These are phyloP conservation scores for Cichlasoma orientale DNA, from an alignment of 2,797 vertebrate species.

Conservation along the genomic window DNA sequence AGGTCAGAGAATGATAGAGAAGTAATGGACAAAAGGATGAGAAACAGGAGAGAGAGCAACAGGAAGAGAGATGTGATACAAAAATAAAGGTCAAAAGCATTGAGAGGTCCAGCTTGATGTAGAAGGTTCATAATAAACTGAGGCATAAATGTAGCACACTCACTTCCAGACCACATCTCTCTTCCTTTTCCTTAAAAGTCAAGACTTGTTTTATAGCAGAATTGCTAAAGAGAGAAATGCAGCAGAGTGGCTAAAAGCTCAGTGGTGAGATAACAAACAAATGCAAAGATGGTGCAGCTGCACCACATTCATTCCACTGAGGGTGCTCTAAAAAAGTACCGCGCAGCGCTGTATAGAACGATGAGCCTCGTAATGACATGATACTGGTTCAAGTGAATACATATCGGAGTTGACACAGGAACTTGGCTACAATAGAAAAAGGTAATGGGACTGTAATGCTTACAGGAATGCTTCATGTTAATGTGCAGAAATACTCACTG, in stretches of 20 bases:
- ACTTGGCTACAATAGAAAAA: not conserved
- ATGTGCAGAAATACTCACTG: not conserved
- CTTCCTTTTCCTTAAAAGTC: conserved; percentile 32
- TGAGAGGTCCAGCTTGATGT: conserved; percentile 51
- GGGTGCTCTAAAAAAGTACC: conserved; percentile 3
- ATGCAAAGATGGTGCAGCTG: conserved; percentile 14
- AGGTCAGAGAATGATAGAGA: conserved; percentile 63
- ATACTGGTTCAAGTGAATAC: not conserved
- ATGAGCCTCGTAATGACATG: not conserved
- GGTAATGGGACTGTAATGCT: not conserved
- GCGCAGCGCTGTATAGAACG: not conserved
- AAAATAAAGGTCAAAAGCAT: conserved; percentile 71
- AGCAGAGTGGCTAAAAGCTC: conserved; percentile 36
- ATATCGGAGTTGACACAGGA: not conserved
- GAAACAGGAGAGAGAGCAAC: conserved; percentile 27
- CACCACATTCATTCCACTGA: not conserved
- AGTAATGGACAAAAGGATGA: conserved; percentile 48
- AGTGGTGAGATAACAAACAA: conserved; percentile 19
- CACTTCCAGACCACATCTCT: conserved; percentile 36
- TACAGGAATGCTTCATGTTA: not conserved
- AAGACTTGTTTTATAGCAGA: conserved; percentile 36
- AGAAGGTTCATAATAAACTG: conserved; percentile 53
- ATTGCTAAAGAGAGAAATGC: conserved; percentile 31
- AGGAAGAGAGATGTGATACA: conserved; percentile 48
- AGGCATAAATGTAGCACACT: conserved; percentile 47